Percentiles rank a stretch among this genome's conserved stretches.
Evolutionary conservation across 1,140 invertebrate genomes (phyloP).

Genomic region (Drosophila lowei): DNA sequence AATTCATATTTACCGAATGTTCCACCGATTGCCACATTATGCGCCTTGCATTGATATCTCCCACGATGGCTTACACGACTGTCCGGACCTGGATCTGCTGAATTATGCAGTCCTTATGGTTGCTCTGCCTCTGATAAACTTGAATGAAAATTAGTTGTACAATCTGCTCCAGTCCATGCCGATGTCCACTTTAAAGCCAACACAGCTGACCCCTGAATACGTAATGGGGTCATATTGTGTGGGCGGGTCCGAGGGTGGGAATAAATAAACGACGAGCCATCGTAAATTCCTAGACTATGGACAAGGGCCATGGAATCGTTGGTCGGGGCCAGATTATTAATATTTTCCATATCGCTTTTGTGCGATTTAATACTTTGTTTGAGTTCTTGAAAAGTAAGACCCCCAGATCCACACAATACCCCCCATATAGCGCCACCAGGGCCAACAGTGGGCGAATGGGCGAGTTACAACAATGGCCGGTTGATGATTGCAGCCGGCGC

Average conservation of each 20-base stretch:
- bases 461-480: slow-evolving; percentile 39
- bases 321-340: slow-evolving; percentile 61
- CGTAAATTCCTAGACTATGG: slow-evolving; percentile 47
- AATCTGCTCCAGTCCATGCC: not conserved
- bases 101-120: slow-evolving; percentile 40
- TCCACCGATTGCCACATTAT: slow-evolving; percentile 35
- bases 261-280: slow-evolving; percentile 56
- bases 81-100: not conserved
- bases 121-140: slow-evolving; percentile 6
- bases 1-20: slow-evolving; percentile 50
- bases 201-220: slow-evolving; percentile 29
- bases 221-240: slow-evolving; percentile 42
- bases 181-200: slow-evolving; percentile 34
- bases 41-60: slow-evolving; percentile 30
- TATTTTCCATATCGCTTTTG: slow-evolving; percentile 73
- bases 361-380: slow-evolving; percentile 66
- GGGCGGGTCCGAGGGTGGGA: slow-evolving; percentile 25
- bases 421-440: slow-evolving; percentile 6
- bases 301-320: slow-evolving; percentile 35
- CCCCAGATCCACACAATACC: slow-evolving; percentile 2
- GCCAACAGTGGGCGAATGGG: not conserved
- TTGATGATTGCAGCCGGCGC: slow-evolving; percentile 40
- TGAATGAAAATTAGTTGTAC: slow-evolving; percentile 27
- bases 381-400: slow-evolving; percentile 66
- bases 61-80: slow-evolving; percentile 3